Evolutionary conservation across 30 jellyfish, hydroid and myxozoan genomes (phyloP).

Genomic region (Aurelia aurita complex sp. Pacific): DNA sequence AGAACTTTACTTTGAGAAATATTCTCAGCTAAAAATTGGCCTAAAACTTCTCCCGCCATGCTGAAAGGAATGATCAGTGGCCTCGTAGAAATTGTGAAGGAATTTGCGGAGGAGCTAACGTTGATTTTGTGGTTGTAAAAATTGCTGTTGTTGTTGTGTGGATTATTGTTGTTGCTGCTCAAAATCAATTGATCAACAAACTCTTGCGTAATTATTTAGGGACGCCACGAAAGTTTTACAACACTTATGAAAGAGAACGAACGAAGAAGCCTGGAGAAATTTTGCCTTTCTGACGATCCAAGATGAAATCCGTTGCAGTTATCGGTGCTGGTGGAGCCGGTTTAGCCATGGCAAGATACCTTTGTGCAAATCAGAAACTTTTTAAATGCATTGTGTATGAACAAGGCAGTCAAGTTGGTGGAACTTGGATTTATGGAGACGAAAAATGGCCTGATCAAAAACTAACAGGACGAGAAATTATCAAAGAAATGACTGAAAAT

Average conservation of each 20-base stretch:
- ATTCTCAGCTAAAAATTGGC: slow-evolving; percentile 32
- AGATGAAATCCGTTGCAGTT: slow-evolving; percentile 77
- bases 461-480: background rate
- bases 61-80: background rate
- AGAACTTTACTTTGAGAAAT: slow-evolving; percentile 56
- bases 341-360: slow-evolving; percentile 78
- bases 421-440: slow-evolving; percentile 82
- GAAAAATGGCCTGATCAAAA: background rate
- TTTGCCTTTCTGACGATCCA: too few species aligned
- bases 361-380: slow-evolving; percentile 34
- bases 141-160: too few species aligned
- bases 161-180: too few species aligned
- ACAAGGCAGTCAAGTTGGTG: slow-evolving; percentile 76
- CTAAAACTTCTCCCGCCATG: slow-evolving; percentile 65
- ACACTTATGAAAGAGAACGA: too few species aligned
- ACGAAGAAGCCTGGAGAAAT: too few species aligned
- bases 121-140: too few species aligned
- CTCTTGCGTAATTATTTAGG: too few species aligned
- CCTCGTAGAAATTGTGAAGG: too few species aligned
- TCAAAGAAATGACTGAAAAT: background rate
- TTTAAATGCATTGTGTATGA: slow-evolving; percentile 62
- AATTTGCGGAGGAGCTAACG: too few species aligned
- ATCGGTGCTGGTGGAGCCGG: slow-evolving; percentile 99
- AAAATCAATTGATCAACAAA: too few species aligned
- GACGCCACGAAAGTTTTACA: too few species aligned